phyloP scores from a whole-genome alignment of 2,113 vertebrate species.

The Numida meleagris region DNA sequence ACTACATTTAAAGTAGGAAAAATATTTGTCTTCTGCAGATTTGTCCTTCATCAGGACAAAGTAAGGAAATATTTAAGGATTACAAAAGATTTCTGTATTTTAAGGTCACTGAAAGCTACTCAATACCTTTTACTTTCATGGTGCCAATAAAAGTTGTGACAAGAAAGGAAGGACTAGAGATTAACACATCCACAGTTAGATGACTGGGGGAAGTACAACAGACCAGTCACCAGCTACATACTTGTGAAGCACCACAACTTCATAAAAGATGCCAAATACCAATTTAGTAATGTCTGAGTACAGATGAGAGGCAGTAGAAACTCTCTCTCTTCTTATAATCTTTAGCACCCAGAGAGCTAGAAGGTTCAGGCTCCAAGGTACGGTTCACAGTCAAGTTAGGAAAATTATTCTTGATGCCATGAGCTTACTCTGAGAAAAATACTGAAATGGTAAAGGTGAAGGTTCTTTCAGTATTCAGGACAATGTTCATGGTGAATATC shows the following conservation, averaged over 20 bases:
- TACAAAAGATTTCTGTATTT: not conserved
- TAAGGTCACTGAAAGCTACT: not conserved
- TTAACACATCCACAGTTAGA: fast-evolving
- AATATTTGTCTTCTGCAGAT: not conserved
- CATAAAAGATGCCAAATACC: not conserved
- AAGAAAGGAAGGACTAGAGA: not conserved
- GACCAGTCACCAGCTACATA: not conserved
- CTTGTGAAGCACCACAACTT: not conserved
- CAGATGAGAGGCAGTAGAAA: not conserved
- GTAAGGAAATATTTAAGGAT: not conserved
- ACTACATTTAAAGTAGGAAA: not conserved
- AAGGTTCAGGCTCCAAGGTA: fast-evolving
- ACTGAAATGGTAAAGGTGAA: not conserved
- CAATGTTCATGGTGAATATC: not conserved
- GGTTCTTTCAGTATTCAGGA: not conserved
- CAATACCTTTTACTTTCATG: not conserved
- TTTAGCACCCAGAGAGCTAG: fast-evolving
- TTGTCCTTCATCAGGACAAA: not conserved
- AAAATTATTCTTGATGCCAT: not conserved
- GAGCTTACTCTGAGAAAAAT: not conserved
- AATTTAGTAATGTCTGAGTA: not conserved
- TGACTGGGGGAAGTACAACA: not conserved
- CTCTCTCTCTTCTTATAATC: not conserved
- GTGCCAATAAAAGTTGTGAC: not conserved
- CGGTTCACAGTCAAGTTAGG: not conserved